Percentiles rank a stretch among this genome's conserved stretches.
phyloP scores from a whole-genome alignment of 2,888 invertebrate genomes.

The Toxonevra muliebris region DNA sequence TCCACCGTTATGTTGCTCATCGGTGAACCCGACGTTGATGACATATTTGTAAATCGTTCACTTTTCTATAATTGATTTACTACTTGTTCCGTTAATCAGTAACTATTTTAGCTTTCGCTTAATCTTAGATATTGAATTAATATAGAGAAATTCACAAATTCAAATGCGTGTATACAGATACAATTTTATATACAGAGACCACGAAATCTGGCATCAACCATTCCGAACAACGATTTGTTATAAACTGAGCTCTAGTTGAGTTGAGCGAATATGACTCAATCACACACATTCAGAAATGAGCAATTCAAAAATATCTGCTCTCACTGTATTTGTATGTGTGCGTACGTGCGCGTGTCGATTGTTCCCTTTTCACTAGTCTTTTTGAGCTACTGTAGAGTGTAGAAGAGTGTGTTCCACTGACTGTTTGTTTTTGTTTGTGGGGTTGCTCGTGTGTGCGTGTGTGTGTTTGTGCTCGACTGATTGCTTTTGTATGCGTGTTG shows the following conservation, averaged over 20 bases:
- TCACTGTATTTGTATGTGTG: neutral
- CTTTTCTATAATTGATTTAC: constrained; percentile 32
- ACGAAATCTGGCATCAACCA: too few relatives aligned
- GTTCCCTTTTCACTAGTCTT: neutral
- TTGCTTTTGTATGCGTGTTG: constrained; percentile 19
- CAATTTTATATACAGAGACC: too few relatives aligned
- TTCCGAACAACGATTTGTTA: constrained; percentile 53
- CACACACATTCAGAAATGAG: constrained; percentile 28
- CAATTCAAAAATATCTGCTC: neutral
- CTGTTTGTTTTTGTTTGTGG: constrained; percentile 15
- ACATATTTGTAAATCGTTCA: constrained; percentile 55
- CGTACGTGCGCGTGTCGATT: constrained; percentile 4
- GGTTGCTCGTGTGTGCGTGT: constrained; percentile 13
- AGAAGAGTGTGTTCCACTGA: neutral
- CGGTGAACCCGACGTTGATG: constrained; percentile 64
- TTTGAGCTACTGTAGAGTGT: neutral
- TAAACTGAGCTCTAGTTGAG: constrained; percentile 53
- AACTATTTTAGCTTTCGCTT: too few relatives aligned
- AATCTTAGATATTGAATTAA: too few relatives aligned
- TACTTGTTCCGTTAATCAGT: constrained; percentile 19
- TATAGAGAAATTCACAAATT: too few relatives aligned
- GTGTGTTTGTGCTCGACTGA: neutral
- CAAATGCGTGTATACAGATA: too few relatives aligned
- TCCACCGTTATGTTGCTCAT: constrained; percentile 65
- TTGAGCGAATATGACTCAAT: constrained; percentile 55